These are phyloP conservation scores for Simalia tracyae DNA, from an alignment of 2,797 vertebrate genomes.

Conservation along the genomic window DNA sequence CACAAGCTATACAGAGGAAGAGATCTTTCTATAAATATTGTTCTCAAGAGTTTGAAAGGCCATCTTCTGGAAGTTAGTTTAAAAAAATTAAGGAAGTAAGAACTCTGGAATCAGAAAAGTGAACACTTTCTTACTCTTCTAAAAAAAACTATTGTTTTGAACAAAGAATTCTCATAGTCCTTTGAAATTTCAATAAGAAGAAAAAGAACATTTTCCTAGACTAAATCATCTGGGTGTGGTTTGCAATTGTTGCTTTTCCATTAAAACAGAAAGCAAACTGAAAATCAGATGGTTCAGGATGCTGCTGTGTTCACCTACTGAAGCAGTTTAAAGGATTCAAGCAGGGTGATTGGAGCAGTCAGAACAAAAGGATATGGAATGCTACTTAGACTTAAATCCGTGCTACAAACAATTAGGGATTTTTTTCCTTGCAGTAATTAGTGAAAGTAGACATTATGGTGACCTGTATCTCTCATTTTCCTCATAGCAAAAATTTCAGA, in stretches of 20 bases:
- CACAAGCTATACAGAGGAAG: background rate
- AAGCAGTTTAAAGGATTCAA: background rate
- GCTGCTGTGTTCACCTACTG: background rate
- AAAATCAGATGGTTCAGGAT: background rate
- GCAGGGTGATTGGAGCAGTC: background rate
- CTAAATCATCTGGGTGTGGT: background rate
- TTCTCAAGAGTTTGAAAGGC: conserved; percentile 20
- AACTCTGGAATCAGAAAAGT: conserved; percentile 11
- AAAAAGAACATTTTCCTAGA: background rate
- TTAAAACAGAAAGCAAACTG: background rate
- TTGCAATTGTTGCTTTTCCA: conserved; percentile 25
- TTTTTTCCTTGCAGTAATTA: background rate
- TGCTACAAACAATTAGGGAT: background rate
- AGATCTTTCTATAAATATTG: background rate
- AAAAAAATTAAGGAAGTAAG: background rate
- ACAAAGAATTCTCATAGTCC: background rate
- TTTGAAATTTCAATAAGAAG: background rate
- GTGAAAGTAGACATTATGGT: background rate
- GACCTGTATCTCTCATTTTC: background rate
- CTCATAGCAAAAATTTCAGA: background rate
- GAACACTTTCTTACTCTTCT: background rate
- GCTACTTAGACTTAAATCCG: background rate
- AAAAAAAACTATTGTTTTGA: background rate
- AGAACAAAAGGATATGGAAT: background rate
- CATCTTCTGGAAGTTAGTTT: background rate